phyloP scores from a whole-genome alignment of 2,797 vertebrate species.

The Tenualosa ilisha region DNA sequence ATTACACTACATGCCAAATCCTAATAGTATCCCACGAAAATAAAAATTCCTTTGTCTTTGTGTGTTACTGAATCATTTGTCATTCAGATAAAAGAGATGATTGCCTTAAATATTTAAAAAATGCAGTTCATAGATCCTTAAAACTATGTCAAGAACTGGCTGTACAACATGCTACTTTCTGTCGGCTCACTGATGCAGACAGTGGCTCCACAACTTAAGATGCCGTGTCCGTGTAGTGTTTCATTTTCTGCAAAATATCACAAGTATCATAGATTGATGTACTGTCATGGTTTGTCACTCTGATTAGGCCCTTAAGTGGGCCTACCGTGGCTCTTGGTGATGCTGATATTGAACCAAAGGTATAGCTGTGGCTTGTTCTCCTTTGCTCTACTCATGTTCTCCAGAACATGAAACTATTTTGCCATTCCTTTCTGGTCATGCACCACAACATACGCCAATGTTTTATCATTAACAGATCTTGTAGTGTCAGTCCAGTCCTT shows the following conservation, averaged over 20 bases:
- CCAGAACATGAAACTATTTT: background rate
- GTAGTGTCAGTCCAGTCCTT: background rate
- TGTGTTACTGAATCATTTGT: slow-evolving; percentile 7
- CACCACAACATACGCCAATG: background rate
- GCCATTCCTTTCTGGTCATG: background rate
- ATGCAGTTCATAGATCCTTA: slow-evolving; percentile 19
- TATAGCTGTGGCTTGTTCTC: background rate
- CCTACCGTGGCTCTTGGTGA: background rate
- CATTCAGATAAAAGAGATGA: slow-evolving; percentile 9
- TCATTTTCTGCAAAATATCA: background rate
- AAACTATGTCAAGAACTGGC: background rate
- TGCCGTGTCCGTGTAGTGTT: background rate
- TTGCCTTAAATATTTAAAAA: slow-evolving; percentile 17
- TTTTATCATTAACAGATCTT: background rate
- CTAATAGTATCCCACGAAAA: background rate
- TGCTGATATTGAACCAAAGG: background rate
- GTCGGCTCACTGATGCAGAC: background rate
- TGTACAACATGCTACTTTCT: background rate
- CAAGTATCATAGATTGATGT: background rate
- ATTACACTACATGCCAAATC: slow-evolving; percentile 24
- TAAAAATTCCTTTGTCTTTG: slow-evolving; percentile 3
- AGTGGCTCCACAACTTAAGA: background rate
- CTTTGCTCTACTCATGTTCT: background rate
- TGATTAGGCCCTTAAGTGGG: background rate
- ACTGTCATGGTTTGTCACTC: background rate